Evolutionary conservation across 2,797 vertebrate genomes (phyloP), one percentile per base, ranked within the genome.

Genomic region (Catostomus latipinnis): DNA sequence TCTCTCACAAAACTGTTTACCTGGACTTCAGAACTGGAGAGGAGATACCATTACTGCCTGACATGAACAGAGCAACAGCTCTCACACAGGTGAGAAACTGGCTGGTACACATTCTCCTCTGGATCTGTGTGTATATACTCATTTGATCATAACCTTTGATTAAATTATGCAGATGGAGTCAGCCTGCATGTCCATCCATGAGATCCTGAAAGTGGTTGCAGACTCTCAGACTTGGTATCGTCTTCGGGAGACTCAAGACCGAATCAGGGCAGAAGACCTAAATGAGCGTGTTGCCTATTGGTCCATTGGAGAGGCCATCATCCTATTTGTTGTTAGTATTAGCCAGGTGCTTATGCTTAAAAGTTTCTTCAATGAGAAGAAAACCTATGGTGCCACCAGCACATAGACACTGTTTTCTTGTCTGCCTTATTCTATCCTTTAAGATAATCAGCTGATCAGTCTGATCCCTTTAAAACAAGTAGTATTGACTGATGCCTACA

Each of bases 331-430:
- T 80, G 95, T 97, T 82, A 94, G 96, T 82, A 12, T 96, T 1
- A 93, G 96, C 82, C 96, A 97, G 83, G 94, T 97, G 81, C n/a
- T 97, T 84, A 81, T 98, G 91, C 95, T 98, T 5, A 95, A 86
- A 79, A 96, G 96, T 88, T 98, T 97, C 91, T 97, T 98, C 88
- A 91, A 81, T 0, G 96, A 97, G 7, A 96, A 93, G 81, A 95
- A 92, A 85, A 11, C 87, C 46, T 80, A 88, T 0, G 34, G 91
- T 0, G 69, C 84, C 0, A 88, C 85, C 0, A 71, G 84, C 83
- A 96, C 94, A 82, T 96, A 95, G 84, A 63, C 13, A 13, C 18
- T 34, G 11, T 16, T 65, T n/a, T 48, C 4, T 52, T 10, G 4
- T 68, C 22, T 68, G 22, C n/a, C 2, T 10, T 53, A 9, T 14